Percentiles rank a stretch among this genome's conserved stretches.
Conservation (phyloP, 1,140 invertebrate genomes). For the Atta cephalotes region DNA sequence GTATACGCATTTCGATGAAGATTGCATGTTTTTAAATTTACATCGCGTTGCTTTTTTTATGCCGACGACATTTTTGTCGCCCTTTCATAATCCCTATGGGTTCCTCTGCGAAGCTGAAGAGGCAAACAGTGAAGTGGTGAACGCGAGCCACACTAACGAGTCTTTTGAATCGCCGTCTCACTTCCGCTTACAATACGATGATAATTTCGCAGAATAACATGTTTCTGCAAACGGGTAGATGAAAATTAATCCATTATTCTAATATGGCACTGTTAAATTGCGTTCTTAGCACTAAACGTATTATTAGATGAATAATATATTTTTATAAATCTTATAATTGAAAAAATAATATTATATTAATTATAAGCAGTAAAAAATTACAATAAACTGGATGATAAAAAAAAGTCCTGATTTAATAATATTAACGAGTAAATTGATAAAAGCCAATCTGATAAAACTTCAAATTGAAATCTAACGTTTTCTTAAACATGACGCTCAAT, state of each 20-base stretch:
- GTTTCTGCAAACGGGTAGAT: conserved; percentile 14
- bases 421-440: neutral
- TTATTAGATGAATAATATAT: neutral
- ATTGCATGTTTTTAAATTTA: conserved; percentile 28
- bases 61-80: conserved; percentile 27
- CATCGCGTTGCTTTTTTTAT: conserved; percentile 16
- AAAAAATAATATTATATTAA: neutral
- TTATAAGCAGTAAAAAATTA: neutral
- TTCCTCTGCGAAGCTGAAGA: conserved; percentile 44
- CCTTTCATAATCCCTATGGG: conserved; percentile 52
- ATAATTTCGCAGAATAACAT: conserved; percentile 49
- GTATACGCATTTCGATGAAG: neutral
- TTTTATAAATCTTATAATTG: neutral
- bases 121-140: conserved; percentile 45
- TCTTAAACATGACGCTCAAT: neutral
- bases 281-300: neutral
- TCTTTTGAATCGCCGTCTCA: conserved; percentile 54
- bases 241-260: conserved; percentile 12
- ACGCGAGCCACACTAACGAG: conserved; percentile 58
- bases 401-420: neutral
- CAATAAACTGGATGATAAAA: too few species aligned
- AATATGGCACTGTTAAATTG: neutral
- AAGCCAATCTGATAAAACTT: conserved; percentile 5
- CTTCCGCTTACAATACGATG: conserved; percentile 44
- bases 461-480: neutral